Evolutionary conservation across 2,797 vertebrate species (phyloP).

Genomic region (Taeniopygia guttata): DNA sequence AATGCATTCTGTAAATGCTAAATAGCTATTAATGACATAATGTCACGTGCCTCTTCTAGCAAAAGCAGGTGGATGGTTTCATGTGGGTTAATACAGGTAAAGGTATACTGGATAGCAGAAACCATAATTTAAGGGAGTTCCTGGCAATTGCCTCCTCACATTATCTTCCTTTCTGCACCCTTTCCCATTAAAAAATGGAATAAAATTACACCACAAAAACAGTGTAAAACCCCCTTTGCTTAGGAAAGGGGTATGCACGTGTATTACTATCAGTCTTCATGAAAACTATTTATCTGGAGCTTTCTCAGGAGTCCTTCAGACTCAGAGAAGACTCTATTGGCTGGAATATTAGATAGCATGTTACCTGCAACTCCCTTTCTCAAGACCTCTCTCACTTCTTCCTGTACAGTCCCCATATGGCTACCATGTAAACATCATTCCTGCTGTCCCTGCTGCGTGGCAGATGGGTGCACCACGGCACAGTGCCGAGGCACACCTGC

Average conservation of each 20-base stretch:
- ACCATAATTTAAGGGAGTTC: not conserved
- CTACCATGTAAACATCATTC: not conserved
- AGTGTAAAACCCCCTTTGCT: accelerated
- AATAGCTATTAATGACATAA: not conserved
- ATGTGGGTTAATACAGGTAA: not conserved
- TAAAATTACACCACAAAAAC: not conserved
- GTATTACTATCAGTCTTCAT: not conserved
- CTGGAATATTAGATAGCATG: not conserved
- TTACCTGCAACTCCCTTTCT: not conserved
- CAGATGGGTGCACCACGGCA: not conserved
- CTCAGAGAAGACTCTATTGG: not conserved
- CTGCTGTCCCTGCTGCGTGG: accelerated
- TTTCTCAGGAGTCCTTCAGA: not conserved
- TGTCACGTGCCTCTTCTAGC: not conserved
- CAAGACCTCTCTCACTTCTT: not conserved
- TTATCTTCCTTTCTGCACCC: not conserved
- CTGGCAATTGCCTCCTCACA: not conserved
- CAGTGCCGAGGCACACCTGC: accelerated
- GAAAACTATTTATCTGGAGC: not conserved
- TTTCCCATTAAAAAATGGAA: not conserved
- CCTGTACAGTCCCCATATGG: not conserved
- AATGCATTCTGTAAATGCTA: conserved; percentile 11
- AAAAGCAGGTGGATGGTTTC: not conserved
- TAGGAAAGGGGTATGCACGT: not conserved
- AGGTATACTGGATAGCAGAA: not conserved